Conservation (phyloP, 92 coral and sea anemone genomes). For the Chrysogorgia sp. region DNA sequence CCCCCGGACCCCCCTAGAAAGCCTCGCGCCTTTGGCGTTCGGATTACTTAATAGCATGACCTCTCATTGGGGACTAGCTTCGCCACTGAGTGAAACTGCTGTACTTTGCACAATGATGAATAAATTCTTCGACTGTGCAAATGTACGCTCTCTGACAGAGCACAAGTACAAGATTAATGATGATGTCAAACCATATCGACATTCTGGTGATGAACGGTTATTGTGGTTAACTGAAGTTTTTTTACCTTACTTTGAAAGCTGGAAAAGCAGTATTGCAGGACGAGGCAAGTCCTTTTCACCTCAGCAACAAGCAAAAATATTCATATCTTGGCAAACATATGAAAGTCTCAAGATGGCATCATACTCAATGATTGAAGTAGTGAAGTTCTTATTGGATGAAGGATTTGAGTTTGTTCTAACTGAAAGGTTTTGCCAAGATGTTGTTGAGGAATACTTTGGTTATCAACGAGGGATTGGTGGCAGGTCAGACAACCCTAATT, state of each 20-base stretch:
- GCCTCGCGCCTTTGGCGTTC: too few species aligned
- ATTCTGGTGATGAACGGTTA: constrained; percentile 41
- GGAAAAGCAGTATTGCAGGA: constrained; percentile 46
- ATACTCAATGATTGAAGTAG: too few species aligned
- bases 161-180: constrained; percentile 24
- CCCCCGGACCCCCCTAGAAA: too few species aligned
- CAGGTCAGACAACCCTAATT: too few species aligned
- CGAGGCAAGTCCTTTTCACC: constrained; percentile 35
- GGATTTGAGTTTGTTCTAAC: too few species aligned
- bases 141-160: constrained; percentile 50
- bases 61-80: too few species aligned
- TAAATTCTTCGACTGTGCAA: constrained; percentile 53
- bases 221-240: constrained; percentile 37
- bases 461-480: too few species aligned
- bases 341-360: not conserved
- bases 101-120: constrained; percentile 52
- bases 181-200: constrained; percentile 39
- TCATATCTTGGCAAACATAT: constrained; percentile 33
- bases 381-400: too few species aligned
- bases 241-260: constrained; percentile 35
- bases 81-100: constrained; percentile 30
- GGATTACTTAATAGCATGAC: too few species aligned
- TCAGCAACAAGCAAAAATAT: constrained; percentile 24
- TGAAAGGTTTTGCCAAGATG: too few species aligned
- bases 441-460: too few species aligned